phyloP scores from a whole-genome alignment of 2,888 invertebrate species.

The Aquatica leii region DNA sequence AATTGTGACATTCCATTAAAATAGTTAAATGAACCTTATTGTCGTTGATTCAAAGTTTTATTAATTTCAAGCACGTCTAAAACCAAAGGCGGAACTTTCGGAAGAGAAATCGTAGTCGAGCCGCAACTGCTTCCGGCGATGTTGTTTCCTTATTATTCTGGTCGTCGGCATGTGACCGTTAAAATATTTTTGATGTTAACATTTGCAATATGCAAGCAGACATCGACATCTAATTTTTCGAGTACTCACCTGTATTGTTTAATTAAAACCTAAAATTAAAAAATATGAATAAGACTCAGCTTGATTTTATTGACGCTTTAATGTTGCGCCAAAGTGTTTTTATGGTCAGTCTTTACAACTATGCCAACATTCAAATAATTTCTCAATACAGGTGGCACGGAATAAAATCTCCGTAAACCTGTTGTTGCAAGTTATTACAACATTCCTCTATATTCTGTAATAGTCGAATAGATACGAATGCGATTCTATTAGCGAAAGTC shows the following conservation, averaged over 20 bases:
- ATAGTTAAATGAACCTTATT: too few relatives aligned
- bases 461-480: constrained; percentile 3
- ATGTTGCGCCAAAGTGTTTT: too few relatives aligned
- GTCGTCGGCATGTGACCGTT: constrained; percentile 22
- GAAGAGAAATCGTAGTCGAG: constrained; percentile 33
- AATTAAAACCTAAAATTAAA: too few relatives aligned
- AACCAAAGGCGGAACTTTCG: constrained; percentile 30
- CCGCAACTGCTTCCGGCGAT: constrained; percentile 28
- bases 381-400: constrained; percentile 20
- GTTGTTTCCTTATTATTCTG: constrained; percentile 31
- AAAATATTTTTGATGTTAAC: neutral
- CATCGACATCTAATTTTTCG: too few relatives aligned
- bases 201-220: too few relatives aligned
- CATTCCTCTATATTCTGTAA: constrained; percentile 22
- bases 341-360: neutral
- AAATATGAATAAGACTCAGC: too few relatives aligned
- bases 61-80: constrained; percentile 31
- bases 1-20: constrained; percentile 1
- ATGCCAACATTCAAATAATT: constrained; percentile 16
- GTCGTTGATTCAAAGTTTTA: constrained; percentile 14
- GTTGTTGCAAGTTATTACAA: constrained; percentile 28
- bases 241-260: too few relatives aligned
- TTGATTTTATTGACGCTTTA: too few relatives aligned
- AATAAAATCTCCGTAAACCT: constrained; percentile 26
- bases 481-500: constrained; percentile 26